Evolutionary conservation across 2,113 vertebrate species (phyloP).

Genomic region (Hypomesus transpacificus): DNA sequence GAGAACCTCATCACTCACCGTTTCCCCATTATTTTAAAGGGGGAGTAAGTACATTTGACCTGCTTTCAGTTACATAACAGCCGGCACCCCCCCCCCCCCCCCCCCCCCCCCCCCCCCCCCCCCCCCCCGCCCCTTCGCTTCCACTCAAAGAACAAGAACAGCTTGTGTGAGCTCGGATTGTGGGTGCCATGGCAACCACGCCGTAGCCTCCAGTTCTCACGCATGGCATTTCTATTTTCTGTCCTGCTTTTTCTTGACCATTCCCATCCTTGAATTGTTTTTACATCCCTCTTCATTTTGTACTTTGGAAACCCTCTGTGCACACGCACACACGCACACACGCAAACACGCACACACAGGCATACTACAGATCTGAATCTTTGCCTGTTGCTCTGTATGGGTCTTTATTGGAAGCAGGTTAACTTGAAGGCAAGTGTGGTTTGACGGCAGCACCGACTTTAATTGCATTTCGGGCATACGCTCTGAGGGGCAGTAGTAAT

Average conservation of each 20-base stretch:
- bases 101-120: constrained; percentile 11
- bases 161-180: constrained; percentile 20
- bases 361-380: background rate
- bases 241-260: too few relatives aligned
- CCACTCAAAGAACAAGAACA: background rate
- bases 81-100: constrained; percentile 7
- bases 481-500: background rate
- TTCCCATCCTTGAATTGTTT: background rate
- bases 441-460: constrained; percentile 3
- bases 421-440: background rate
- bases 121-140: constrained; percentile 5
- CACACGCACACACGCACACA: background rate
- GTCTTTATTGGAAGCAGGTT: background rate
- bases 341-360: background rate
- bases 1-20: constrained; percentile 4
- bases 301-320: background rate
- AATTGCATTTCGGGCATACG: constrained; percentile 27
- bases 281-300: background rate
- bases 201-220: background rate
- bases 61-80: constrained; percentile 25
- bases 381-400: background rate
- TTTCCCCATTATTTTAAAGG: constrained; percentile 7
- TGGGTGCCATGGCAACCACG: constrained; percentile 30
- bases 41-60: constrained; percentile 13
- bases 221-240: background rate